Percentiles rank a stretch among this genome's conserved stretches.
Evolutionary conservation across 2,888 invertebrate genomes (phyloP).

Genomic region (Rhynchonema sp.): DNA sequence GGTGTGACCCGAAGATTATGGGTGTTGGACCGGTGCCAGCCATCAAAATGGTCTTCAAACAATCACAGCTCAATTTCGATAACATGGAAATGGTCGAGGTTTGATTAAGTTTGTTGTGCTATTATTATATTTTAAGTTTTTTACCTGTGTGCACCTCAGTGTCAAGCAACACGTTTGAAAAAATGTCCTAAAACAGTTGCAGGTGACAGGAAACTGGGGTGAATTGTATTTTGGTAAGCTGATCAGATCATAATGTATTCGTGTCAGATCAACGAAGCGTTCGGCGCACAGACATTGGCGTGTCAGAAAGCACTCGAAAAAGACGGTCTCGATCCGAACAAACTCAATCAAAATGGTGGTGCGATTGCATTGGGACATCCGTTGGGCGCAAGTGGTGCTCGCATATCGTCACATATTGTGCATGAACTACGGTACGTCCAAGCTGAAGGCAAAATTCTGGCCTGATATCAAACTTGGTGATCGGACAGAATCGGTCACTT

Average conservation of each 20-base stretch:
- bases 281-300: constrained; percentile 77
- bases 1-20: constrained; percentile 89
- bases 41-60: constrained; percentile 60
- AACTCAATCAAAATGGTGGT: constrained; percentile 82
- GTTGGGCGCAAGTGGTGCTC: constrained; percentile 73
- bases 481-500: no score
- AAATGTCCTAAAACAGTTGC: no score
- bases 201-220: no score
- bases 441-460: no score
- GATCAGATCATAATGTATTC: no score
- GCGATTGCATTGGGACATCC: constrained; percentile 85
- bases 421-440: constrained; percentile 73
- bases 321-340: constrained; percentile 59
- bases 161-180: no score
- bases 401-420: constrained; percentile 72
- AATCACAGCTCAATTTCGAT: constrained; percentile 53
- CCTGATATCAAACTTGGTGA: no score
- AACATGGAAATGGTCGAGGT: constrained; percentile 86
- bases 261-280: constrained; percentile 87
- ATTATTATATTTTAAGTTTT: no score
- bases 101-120: constrained; percentile 16
- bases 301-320: constrained; percentile 71
- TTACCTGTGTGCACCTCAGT: no score
- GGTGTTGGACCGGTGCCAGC: constrained; percentile 90
- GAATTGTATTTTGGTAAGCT: no score